A percentile compares a stretch with the other conserved stretches of the same genome.
Conservation (phyloP, 1,140 invertebrate genomes). For the Oreohelix idahoensis region DNA sequence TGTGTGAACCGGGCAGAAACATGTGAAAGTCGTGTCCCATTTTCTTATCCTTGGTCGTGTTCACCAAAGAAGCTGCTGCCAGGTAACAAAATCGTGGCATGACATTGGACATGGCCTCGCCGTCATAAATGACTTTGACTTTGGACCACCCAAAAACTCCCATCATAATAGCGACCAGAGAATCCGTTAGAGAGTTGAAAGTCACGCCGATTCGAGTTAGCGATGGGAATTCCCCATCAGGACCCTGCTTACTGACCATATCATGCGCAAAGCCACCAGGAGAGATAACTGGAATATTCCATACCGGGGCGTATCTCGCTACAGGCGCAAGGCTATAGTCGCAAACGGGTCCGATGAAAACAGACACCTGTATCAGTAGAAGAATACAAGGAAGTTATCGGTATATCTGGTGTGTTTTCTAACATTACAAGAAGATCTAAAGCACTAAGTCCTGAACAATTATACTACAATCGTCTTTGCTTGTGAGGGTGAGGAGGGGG, state of each 20-base stretch:
- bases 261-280: conserved; percentile 87
- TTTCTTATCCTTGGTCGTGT: conserved; percentile 68
- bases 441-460: no score
- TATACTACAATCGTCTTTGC: no score
- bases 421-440: no score
- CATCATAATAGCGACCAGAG: conserved; percentile 79
- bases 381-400: no score
- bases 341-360: conserved; percentile 91
- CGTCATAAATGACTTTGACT: conserved; percentile 81
- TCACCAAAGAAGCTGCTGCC: conserved; percentile 55
- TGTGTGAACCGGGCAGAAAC: conserved; percentile 69
- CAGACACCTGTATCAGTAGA: conserved; percentile 64
- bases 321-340: conserved; percentile 93
- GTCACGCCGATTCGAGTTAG: conserved; percentile 73
- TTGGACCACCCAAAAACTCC: conserved; percentile 78
- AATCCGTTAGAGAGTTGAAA: conserved; percentile 81
- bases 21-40: conserved; percentile 74
- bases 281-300: conserved; percentile 90
- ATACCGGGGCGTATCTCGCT: conserved; percentile 87
- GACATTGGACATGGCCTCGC: conserved; percentile 76
- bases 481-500: no score
- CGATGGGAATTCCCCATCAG: conserved; percentile 49
- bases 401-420: no score
- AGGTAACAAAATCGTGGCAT: conserved; percentile 75
- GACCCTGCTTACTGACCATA: conserved; percentile 75